Base-by-base conservation (phyloP, 2,113 vertebrate genomes). In the Centropus bengalensis region DNA sequence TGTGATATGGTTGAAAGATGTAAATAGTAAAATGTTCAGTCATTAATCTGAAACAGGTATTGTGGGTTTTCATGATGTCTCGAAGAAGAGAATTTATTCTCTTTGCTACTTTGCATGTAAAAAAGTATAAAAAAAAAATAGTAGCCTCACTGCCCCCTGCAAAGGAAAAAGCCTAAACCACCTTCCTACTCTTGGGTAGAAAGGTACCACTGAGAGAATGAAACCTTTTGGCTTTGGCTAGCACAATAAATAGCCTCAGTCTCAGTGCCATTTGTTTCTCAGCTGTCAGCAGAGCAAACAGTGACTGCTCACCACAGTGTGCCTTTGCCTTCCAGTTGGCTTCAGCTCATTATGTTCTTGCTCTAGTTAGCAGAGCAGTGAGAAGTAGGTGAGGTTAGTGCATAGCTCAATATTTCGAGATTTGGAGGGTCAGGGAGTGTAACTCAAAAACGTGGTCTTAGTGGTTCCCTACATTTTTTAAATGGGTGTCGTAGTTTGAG, bases 311-410 rank as follows among this genome's bases (percentile, higher is more conserved):
- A 62, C 73, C 91, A 59, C 64, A 36, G 33, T 54, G 68, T 83
- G 77, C 77, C 77, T 84, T 92, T 67, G 60, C 86, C 51, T 91
- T 86, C 67, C 82, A 26, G 28, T 58, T 94, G 92, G 66, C 75
- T 85, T 92, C 91, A 84, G 76, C 64, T 92, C 9, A 8, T 76
- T 63, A 63, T 74, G 5, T 91, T 70, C 86, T 80, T 86, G 60
- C 80, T 92, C 64, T 91, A 86, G 79, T 86, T 90, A 86, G 82
- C 93, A 81, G 60, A 55, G 28, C 55, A 30, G 44, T 14, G 47
- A 62, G 86, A 67, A 88, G 80, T 17, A 47, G 74, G 84, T 63
- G 32, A 36, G 32, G 90, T 58, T 78, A n/a, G 60, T 36, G 69
- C 64, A 60, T 58, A 82, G 33, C n/a, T 75, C 83, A 73, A 42